Base-by-base conservation (phyloP, 2,888 invertebrate genomes). In the Griposia aprilina region DNA sequence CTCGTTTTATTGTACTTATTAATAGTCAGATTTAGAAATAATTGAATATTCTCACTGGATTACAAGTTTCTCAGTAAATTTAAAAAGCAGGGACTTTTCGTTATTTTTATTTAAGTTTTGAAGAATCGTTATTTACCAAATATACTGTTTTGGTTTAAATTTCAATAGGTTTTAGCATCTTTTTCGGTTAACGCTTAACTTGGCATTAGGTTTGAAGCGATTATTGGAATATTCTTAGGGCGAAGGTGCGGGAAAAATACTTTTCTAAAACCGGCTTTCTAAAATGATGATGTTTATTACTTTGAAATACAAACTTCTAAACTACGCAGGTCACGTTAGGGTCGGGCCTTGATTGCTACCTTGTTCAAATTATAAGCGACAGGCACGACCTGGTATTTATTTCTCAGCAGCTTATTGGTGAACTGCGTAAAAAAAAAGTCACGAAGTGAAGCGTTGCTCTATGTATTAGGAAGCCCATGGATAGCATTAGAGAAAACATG, bases 331-430 rank as follows among this genome's bases (percentile, higher is more conserved):
- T 36, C 23, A 82, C 45, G 65, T 52, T 48, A 71, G 10, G 8
- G 23, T 17, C 50, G 26, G 45, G n/a, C 78, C 62, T 76, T 75
- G 68, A 59, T 62, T 74, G 7, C n/a, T 68, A 76, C 71, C 52
- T 60, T 36, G 68, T 68, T 63, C 26, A 59, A 74, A 80, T 78
- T 78, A 72, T 66, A 73, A 45, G 83, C 10, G 82, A 45, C 72
- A 77, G 85, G 70, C 69, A 88, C 87, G 63, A 79, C 68, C 74
- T 76, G 87, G 80, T 84, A 86, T 84, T 68, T 30, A 81, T 74
- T 74, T 72, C 23, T 59, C 26, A 50, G 66, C 13, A 68, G 57
- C 71, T 77, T 60, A 26, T 20, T 52, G 41, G 48, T 72, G 71
- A 65, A 26, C 73, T 79, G 75, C 77, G 67, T 17, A 69, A 72